These are phyloP conservation scores for Bombylius major DNA, from an alignment of 2,888 invertebrate species.

Conservation along the genomic window DNA sequence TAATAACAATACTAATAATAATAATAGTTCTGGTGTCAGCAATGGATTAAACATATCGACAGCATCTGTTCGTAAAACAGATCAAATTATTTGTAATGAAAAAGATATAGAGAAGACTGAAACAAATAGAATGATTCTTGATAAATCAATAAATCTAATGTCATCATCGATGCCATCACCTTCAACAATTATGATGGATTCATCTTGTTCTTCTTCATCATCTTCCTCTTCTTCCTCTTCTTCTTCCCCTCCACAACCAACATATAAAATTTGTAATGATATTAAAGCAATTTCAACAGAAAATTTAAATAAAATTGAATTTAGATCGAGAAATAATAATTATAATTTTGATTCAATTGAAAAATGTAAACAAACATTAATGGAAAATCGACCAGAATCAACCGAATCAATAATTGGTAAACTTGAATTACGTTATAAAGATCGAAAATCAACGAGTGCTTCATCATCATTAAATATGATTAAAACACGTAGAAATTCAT, in stretches of 20 bases:
- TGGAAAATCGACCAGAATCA: background rate
- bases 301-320: conserved; percentile 4
- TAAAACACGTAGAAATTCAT: conserved; percentile 8
- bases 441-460: background rate
- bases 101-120: no score
- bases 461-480: background rate
- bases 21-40: background rate
- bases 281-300: background rate
- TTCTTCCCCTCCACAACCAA: no score
- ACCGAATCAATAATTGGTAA: background rate
- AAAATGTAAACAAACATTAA: background rate
- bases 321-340: background rate
- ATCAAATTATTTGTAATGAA: conserved; percentile 31
- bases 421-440: conserved; percentile 2
- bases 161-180: no score
- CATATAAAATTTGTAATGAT: background rate
- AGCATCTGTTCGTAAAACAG: conserved; percentile 43
- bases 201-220: no score
- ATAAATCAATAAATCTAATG: no score
- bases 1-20: no score
- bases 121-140: no score
- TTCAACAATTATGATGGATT: no score
- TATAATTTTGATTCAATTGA: background rate
- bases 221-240: no score
- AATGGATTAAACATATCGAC: background rate